phyloP scores from a whole-genome alignment of 2,113 vertebrate species.

The Pluvianellus socialis region DNA sequence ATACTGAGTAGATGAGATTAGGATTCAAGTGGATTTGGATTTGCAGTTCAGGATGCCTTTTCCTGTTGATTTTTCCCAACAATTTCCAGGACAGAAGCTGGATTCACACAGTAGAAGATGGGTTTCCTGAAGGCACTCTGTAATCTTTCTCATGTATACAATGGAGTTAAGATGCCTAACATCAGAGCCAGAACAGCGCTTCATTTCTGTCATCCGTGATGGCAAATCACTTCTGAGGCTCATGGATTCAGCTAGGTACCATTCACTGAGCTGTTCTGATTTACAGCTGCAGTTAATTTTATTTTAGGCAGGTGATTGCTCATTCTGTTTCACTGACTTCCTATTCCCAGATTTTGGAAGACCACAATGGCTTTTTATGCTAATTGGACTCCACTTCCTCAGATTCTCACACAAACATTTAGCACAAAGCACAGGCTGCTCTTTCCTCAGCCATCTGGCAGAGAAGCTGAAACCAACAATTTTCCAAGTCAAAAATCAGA shows the following conservation, averaged over 20 bases:
- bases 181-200: neutral
- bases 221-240: neutral
- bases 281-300: neutral
- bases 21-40: neutral
- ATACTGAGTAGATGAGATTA: neutral
- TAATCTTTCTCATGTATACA: neutral
- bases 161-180: neutral
- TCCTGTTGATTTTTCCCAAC: neutral
- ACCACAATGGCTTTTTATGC: constrained; percentile 57
- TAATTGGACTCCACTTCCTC: constrained; percentile 68
- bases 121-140: neutral
- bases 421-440: constrained; percentile 67
- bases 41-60: neutral
- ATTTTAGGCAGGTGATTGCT: constrained; percentile 7
- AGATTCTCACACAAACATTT: constrained; percentile 66
- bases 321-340: neutral
- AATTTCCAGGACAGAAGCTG: neutral
- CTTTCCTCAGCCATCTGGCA: constrained; percentile 76
- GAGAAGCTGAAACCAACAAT: constrained; percentile 73
- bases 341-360: constrained; percentile 20
- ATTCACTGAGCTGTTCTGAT: neutral
- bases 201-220: neutral
- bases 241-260: neutral
- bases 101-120: fast-evolving
- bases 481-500: constrained; percentile 73